phyloP scores from a whole-genome alignment of 2,113 vertebrate genomes.

The Oncorhynchus clarkii region DNA sequence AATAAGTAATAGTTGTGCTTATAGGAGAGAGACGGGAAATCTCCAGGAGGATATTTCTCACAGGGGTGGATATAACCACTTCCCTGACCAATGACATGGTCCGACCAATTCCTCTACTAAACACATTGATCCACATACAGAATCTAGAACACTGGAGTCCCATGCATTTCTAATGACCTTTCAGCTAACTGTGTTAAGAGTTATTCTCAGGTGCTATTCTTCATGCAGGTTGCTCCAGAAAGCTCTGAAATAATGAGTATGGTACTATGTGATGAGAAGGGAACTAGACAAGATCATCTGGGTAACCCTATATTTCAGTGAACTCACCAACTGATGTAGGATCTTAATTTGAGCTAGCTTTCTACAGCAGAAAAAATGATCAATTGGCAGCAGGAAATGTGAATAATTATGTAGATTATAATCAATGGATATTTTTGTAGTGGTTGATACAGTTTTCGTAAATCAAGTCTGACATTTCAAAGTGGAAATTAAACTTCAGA shows the following conservation, averaged over 20 bases:
- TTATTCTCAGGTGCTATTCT: conserved; percentile 47
- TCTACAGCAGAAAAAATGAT: too few species aligned
- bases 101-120: conserved; percentile 4
- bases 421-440: too few species aligned
- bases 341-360: too few species aligned
- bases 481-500: too few species aligned
- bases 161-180: conserved; percentile 19
- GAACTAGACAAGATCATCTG: conserved; percentile 6
- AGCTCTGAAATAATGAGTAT: conserved; percentile 4
- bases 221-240: conserved; percentile 44
- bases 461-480: too few species aligned
- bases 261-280: not conserved
- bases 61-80: not conserved
- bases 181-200: conserved; percentile 36
- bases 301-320: not conserved
- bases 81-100: conserved; percentile 9
- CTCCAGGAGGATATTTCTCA: not conserved
- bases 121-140: not conserved
- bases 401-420: too few species aligned
- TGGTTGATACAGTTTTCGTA: too few species aligned
- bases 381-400: too few species aligned
- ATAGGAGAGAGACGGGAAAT: not conserved
- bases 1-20: too few species aligned
- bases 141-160: not conserved
- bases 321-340: not conserved